Evolutionary conservation across 1,140 invertebrate genomes (phyloP).

Genomic region (Euglossa dilemma): DNA sequence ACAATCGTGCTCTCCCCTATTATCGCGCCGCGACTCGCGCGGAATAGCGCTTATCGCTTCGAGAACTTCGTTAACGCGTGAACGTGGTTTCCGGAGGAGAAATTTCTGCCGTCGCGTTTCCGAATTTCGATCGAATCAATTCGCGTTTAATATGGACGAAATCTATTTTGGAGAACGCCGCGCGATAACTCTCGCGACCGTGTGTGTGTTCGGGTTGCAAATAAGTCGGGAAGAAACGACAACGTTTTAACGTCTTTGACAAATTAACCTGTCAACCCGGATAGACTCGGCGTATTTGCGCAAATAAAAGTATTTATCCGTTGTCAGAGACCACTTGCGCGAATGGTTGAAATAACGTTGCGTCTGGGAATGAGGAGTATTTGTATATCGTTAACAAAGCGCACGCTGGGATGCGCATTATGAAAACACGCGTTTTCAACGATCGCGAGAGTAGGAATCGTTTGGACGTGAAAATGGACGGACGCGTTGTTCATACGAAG

Average conservation of each 20-base stretch:
- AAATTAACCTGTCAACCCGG: not conserved
- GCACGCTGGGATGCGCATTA: not conserved
- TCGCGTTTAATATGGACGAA: not conserved
- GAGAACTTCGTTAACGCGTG: not conserved
- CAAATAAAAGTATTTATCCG: not conserved
- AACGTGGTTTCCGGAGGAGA: not conserved
- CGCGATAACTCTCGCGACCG: not conserved
- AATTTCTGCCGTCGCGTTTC: too few relatives aligned
- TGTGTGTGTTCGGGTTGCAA: not conserved
- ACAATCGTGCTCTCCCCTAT: not conserved
- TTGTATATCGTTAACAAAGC: conserved; percentile 6
- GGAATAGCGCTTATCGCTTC: too few relatives aligned
- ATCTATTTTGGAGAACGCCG: not conserved
- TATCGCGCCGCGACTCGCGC: too few relatives aligned
- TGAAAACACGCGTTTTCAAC: not conserved
- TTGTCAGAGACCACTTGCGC: too few relatives aligned
- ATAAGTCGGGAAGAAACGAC: not conserved
- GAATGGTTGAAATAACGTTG: not conserved
- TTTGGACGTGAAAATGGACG: not conserved
- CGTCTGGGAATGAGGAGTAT: conserved; percentile 12
- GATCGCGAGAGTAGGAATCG: not conserved
- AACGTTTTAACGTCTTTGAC: not conserved
- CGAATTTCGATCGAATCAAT: too few relatives aligned
- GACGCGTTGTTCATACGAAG: too few relatives aligned
- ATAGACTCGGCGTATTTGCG: not conserved